phyloP scores from a whole-genome alignment of 1,140 invertebrate species.

The Conopomorpha cramerella region DNA sequence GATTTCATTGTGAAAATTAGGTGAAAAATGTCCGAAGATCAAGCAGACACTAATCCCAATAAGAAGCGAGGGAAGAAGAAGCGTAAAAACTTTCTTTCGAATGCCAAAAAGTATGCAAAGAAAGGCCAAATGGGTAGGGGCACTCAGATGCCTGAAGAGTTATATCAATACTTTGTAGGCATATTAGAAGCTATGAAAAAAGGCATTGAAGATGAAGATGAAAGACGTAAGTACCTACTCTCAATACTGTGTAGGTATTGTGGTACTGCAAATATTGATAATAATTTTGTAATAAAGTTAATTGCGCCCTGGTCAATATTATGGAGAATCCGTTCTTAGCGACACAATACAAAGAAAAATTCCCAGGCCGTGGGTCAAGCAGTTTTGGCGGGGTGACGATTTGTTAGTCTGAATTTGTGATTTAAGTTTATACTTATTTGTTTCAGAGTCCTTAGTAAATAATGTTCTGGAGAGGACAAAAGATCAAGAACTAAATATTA shows the following conservation, averaged over 20 bases:
- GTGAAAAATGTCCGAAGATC: too few species aligned
- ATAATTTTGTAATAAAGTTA: too few species aligned
- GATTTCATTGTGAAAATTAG: too few species aligned
- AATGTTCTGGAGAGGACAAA: constrained; percentile 78
- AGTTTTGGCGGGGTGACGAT: neutral
- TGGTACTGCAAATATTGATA: too few species aligned
- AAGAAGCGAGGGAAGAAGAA: constrained; percentile 62
- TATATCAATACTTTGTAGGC: constrained; percentile 79
- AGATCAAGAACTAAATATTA: constrained; percentile 72
- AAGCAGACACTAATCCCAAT: constrained; percentile 1
- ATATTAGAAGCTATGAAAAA: constrained; percentile 74
- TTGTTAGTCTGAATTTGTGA: neutral
- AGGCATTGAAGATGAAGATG: constrained; percentile 72
- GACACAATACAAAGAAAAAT: too few species aligned
- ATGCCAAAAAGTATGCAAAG: constrained; percentile 76
- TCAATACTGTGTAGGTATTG: too few species aligned
- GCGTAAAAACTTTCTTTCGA: constrained; percentile 69
- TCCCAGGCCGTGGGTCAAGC: too few species aligned
- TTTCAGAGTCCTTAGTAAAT: constrained; percentile 69
- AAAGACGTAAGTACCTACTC: constrained; percentile 73
- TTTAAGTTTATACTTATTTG: constrained; percentile 3
- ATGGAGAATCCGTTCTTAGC: too few species aligned
- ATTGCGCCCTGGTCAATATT: too few species aligned
- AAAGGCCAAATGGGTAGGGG: constrained; percentile 72
- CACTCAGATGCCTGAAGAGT: constrained; percentile 72